Evolutionary conservation across 2,113 vertebrate species (phyloP).

Genomic region (Chauna torquata): DNA sequence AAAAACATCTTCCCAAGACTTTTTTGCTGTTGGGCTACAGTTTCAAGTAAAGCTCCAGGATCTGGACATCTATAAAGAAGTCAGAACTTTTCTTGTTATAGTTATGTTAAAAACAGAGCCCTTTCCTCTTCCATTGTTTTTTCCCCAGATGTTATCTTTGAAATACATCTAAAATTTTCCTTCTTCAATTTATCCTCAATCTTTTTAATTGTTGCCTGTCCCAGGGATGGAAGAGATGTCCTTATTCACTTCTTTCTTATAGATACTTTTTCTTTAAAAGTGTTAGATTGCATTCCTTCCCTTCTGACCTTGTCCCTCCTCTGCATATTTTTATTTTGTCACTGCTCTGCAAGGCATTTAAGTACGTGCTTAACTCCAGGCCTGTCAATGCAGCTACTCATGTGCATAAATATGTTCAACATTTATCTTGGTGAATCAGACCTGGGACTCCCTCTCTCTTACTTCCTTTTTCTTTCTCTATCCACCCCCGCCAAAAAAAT

Average conservation of each 20-base stretch:
- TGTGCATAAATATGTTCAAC: background rate
- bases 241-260: background rate
- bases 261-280: background rate
- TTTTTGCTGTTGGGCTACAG: background rate
- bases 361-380: background rate
- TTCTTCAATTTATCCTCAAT: background rate
- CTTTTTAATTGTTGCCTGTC: background rate
- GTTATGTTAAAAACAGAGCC: background rate
- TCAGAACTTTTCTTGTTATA: background rate
- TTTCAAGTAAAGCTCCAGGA: background rate
- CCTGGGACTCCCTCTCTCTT: background rate
- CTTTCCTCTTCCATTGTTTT: background rate
- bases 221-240: background rate
- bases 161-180: background rate
- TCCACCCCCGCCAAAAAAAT: background rate
- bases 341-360: background rate
- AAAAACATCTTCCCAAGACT: background rate
- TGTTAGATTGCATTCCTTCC: background rate
- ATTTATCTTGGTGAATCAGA: background rate
- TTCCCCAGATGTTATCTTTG: background rate
- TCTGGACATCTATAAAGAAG: background rate
- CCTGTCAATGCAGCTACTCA: background rate
- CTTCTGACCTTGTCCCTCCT: background rate
- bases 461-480: background rate
- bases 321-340: background rate